Conservation (phyloP, 2,797 vertebrate species). For the Simalia tracyae region DNA sequence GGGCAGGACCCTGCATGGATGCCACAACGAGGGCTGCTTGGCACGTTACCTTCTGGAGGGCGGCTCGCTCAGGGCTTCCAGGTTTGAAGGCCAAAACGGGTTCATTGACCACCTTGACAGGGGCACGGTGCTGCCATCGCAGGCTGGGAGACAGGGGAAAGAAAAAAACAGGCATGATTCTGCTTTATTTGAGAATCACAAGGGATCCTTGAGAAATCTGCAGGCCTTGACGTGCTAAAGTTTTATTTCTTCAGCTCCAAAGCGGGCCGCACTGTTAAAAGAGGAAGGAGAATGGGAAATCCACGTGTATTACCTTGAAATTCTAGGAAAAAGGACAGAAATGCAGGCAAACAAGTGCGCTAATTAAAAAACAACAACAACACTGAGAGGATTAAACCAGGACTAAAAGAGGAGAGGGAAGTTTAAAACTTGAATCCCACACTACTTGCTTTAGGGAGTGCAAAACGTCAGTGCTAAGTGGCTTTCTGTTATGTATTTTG, state of each 20-base stretch:
- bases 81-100: conserved; percentile 82
- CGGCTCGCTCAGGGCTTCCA: conserved; percentile 81
- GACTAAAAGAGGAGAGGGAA: background rate
- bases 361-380: background rate
- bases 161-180: background rate
- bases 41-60: conserved; percentile 80
- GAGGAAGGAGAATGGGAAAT: background rate
- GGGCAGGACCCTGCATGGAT: too few relatives aligned
- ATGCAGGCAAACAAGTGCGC: background rate
- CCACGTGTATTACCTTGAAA: background rate
- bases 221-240: background rate
- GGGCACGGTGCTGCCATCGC: conserved; percentile 68
- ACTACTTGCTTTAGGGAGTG: background rate
- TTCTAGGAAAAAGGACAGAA: background rate
- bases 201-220: background rate
- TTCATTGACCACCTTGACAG: conserved; percentile 86
- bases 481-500: background rate
- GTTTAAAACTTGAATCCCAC: background rate
- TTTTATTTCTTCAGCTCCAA: background rate
- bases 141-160: conserved; percentile 67
- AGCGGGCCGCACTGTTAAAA: background rate
- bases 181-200: accelerated
- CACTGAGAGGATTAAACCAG: background rate
- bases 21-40: background rate
- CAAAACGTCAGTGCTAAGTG: background rate